Conservation (phyloP, 2,797 vertebrate genomes). For the Pangasius sanitwongsei region DNA sequence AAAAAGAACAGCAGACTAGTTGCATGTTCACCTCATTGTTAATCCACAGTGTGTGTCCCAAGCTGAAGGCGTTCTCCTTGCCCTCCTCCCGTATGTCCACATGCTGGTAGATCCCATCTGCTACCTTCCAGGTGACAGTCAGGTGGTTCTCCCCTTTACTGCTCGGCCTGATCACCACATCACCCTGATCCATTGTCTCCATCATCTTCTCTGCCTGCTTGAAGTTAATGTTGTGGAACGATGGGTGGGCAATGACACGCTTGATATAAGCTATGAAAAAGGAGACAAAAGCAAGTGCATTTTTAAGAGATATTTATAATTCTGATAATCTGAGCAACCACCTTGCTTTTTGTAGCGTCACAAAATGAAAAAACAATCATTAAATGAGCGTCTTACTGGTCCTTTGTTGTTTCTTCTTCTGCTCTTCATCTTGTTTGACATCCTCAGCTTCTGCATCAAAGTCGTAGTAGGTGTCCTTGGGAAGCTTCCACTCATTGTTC, state of each 20-base stretch:
- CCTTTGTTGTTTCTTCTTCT: slow-evolving; percentile 94
- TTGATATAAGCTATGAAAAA: slow-evolving; percentile 89
- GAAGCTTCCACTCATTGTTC: slow-evolving; percentile 97
- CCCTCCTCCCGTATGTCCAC: slow-evolving; percentile 97
- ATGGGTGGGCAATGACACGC: slow-evolving; percentile 96
- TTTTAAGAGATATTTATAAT: background rate
- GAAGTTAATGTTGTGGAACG: slow-evolving; percentile 99
- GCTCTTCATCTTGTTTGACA: slow-evolving; percentile 91
- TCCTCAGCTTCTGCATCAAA: slow-evolving; percentile 93
- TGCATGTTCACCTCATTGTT: slow-evolving; percentile 83
- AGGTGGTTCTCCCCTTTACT: slow-evolving; percentile 98
- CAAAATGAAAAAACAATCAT: background rate
- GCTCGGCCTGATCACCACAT: slow-evolving; percentile 95
- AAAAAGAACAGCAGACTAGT: background rate
- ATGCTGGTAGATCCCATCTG: slow-evolving; percentile 95
- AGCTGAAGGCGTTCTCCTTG: slow-evolving; percentile 98
- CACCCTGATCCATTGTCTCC: slow-evolving; percentile 98
- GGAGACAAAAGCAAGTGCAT: background rate
- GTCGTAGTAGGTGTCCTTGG: slow-evolving; percentile 97
- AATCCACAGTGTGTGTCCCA: slow-evolving; percentile 97
- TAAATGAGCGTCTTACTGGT: slow-evolving; percentile 82
- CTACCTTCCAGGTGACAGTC: slow-evolving; percentile 98
- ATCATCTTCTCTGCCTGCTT: slow-evolving; percentile 99
- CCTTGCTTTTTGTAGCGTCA: background rate
- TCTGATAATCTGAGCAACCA: background rate